A percentile compares a stretch with the other conserved stretches of the same genome.
Evolutionary conservation across 1,140 invertebrate species (phyloP).

Genomic region (Hycleus phaleratus): DNA sequence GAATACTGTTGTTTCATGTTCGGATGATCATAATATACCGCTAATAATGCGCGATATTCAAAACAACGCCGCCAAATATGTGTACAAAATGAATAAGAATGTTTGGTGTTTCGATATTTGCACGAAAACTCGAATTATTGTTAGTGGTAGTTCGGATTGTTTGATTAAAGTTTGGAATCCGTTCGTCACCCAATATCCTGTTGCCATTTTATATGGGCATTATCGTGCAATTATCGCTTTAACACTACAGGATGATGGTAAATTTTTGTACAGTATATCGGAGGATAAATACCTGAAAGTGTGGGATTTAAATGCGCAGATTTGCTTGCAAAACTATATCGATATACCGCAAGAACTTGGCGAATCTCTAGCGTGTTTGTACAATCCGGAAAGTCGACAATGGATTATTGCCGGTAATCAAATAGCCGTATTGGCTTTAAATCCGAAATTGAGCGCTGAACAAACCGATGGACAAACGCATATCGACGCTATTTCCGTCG

Average conservation of each 20-base stretch:
- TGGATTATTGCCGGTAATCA: conserved; percentile 53
- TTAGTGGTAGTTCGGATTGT: conserved; percentile 66
- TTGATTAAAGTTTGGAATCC: conserved; percentile 67
- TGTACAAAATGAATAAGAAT: conserved; percentile 38
- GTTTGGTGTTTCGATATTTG: conserved; percentile 51
- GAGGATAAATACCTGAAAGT: conserved; percentile 62
- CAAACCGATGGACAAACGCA: conserved; percentile 63
- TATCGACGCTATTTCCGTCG: conserved; percentile 51
- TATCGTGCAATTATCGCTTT: conserved; percentile 57
- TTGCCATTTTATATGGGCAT: conserved; percentile 57
- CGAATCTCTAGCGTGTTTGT: conserved; percentile 46
- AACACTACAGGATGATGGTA: conserved; percentile 49
- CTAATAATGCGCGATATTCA: conserved; percentile 32
- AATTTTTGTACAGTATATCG: conserved; percentile 51
- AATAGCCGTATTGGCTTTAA: conserved; percentile 52
- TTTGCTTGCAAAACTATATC: conserved; percentile 57
- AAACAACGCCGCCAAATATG: conserved; percentile 23
- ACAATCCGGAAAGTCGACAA: conserved; percentile 55
- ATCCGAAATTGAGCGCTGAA: conserved; percentile 51
- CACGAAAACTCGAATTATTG: conserved; percentile 50
- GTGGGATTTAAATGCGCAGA: conserved; percentile 54
- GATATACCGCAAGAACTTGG: conserved; percentile 51
- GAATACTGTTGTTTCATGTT: conserved; percentile 43
- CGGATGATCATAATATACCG: conserved; percentile 41
- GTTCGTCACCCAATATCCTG: conserved; percentile 57